Conservation (phyloP, 2,113 vertebrate species). For the Phycodurus eques region DNA sequence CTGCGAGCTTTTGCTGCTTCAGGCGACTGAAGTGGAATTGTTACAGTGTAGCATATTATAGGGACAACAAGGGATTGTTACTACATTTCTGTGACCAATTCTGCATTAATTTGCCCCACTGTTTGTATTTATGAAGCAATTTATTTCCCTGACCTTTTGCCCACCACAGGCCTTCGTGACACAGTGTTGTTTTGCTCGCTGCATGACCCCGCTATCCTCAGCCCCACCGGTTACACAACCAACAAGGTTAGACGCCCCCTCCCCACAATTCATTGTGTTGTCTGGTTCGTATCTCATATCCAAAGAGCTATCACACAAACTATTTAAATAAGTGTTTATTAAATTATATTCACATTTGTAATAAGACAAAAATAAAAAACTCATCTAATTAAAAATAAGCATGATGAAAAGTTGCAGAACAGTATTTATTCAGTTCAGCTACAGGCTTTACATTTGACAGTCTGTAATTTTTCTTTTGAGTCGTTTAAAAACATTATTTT, state of each 20-base stretch:
- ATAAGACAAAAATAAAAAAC: too few species aligned
- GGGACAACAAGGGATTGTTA: constrained; percentile 1
- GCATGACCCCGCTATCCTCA: constrained; percentile 77
- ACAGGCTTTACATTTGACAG: too few species aligned
- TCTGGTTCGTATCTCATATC: not conserved
- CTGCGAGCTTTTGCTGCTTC: constrained; percentile 15
- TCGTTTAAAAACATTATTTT: too few species aligned
- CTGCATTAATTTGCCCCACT: not conserved
- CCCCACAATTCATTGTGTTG: not conserved
- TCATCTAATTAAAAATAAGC: not conserved
- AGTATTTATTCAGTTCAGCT: too few species aligned
- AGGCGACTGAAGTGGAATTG: constrained; percentile 37
- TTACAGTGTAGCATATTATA: constrained; percentile 20
- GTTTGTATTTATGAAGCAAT: constrained; percentile 15
- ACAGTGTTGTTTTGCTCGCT: constrained; percentile 85
- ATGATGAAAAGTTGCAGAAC: not conserved
- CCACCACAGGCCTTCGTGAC: constrained; percentile 83
- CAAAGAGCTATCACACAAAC: not conserved
- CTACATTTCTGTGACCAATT: not conserved
- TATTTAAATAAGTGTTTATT: not conserved
- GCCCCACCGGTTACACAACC: constrained; percentile 84
- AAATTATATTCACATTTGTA: not conserved
- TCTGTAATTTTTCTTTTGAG: too few species aligned
- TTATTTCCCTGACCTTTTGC: constrained; percentile 11
- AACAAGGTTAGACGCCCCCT: constrained; percentile 80